Evolutionary conservation across 2,797 vertebrate species (phyloP), one percentile per base, ranked within the genome.

Genomic region (Cyprinodon diabolis): DNA sequence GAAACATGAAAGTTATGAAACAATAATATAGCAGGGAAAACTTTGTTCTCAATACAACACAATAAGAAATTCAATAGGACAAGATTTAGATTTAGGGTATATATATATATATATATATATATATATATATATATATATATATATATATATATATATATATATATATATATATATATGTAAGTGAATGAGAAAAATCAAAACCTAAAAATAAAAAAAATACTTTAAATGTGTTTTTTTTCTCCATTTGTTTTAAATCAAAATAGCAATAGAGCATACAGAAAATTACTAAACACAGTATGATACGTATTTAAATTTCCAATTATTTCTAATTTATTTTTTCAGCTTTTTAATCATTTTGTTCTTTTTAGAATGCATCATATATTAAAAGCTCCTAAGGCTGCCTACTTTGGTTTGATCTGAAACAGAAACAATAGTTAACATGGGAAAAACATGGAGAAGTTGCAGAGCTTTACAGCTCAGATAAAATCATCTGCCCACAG

Each of bases 191-290:
- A n/a, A 55, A 0, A 71, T 94, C 89, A 57, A 70, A 48, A 10
- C 91, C 93, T 94, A 71, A 13, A 6, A 8, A 49, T 69, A 3
- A 73, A 70, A 85, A 0, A 30, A 57, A 69, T 1, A 6, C 21
- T 69, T 43, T 55, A 55, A 69, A 35, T 23, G 11, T 23, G 10
- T 21, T 63, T 17, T 62, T 62, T 17, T 13, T n/a, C 6, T 17
- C 6, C 2, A 25, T 52, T 6, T 11, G 5, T 40, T 40, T 62
- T 19, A 40, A 17, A 19, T 62, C 35, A 43, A 62, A 62, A 62
- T 11, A 62, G 17, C 17, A 21, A 43, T 40, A 40, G 40, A 62
- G 37, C 8, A 62, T 17, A 62, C 1, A 62, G 58, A 40, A 62
- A 40, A 62, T 62, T 8, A 21, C 10, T 62, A 40, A 11, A 19